A percentile compares a stretch with the other conserved stretches of the same genome.
Conservation (phyloP, 2,113 vertebrate genomes). For the Conger conger region DNA sequence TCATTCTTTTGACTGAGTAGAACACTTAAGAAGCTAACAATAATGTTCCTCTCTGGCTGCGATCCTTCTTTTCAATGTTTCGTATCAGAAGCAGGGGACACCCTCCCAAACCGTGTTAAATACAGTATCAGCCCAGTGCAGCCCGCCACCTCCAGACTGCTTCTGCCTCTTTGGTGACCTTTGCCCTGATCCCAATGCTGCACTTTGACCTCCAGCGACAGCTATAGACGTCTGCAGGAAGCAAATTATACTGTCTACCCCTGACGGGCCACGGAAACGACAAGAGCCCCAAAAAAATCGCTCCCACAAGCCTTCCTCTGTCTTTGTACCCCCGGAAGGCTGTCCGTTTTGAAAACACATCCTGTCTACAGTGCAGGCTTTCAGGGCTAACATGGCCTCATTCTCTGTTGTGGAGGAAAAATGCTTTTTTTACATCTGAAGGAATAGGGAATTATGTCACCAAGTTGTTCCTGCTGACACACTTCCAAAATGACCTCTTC, state of each 20-base stretch:
- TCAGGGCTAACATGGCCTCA: neutral
- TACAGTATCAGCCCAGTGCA: neutral
- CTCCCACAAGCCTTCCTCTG: neutral
- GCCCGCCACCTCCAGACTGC: neutral
- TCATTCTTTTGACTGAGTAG: neutral
- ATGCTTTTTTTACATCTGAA: neutral
- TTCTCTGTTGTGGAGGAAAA: neutral
- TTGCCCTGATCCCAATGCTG: constrained; percentile 1
- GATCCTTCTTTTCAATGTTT: constrained; percentile 10
- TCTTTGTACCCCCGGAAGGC: neutral
- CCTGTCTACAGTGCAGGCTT: neutral
- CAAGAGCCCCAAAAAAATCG: neutral
- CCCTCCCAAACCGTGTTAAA: neutral
- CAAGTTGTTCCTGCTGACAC: constrained; percentile 45
- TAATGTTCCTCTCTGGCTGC: constrained; percentile 17
- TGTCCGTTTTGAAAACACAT: neutral
- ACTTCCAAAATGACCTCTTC: constrained; percentile 29
- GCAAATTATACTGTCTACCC: constrained; percentile 4
- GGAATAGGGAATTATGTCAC: neutral
- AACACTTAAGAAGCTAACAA: constrained; percentile 20
- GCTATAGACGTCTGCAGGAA: constrained; percentile 11
- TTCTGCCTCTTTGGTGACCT: constrained; percentile 11
- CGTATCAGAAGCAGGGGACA: neutral
- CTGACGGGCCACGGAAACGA: neutral
- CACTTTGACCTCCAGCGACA: neutral